phyloP scores from a whole-genome alignment of 1,140 invertebrate genomes.

The Tyrophagus putrescentiae region DNA sequence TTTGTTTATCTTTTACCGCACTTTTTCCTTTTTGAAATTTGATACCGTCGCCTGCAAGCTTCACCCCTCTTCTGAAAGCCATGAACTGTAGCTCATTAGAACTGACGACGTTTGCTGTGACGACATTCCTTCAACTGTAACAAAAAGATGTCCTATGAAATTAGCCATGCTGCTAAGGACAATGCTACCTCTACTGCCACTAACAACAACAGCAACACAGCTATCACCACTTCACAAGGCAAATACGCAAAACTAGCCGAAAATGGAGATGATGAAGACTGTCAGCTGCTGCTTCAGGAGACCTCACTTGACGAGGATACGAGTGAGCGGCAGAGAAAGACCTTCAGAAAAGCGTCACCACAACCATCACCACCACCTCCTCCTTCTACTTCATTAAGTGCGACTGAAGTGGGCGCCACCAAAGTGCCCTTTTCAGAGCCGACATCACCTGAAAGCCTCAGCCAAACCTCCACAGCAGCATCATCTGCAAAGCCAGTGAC shows the following conservation, averaged over 20 bases:
- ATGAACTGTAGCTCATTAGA: too few species aligned
- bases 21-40: too few species aligned
- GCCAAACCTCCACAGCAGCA: conserved; percentile 1
- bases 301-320: not conserved
- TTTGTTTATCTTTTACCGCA: too few species aligned
- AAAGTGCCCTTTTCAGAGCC: too few species aligned
- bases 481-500: not conserved
- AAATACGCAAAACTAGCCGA: not conserved
- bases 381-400: too few species aligned
- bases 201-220: too few species aligned
- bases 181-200: too few species aligned
- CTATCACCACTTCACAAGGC: not conserved
- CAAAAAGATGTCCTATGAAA: conserved; percentile 11
- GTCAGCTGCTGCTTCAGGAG: not conserved
- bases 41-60: too few species aligned
- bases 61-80: too few species aligned
- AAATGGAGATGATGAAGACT: conserved; percentile 1
- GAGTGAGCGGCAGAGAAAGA: not conserved
- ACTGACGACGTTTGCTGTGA: not conserved
- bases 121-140: not conserved
- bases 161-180: not conserved
- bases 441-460: too few species aligned
- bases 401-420: too few species aligned
- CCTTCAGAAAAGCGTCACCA: not conserved
- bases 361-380: not conserved